Evolutionary conservation across 2,113 vertebrate species (phyloP).

Genomic region (Oostethus manadensis): DNA sequence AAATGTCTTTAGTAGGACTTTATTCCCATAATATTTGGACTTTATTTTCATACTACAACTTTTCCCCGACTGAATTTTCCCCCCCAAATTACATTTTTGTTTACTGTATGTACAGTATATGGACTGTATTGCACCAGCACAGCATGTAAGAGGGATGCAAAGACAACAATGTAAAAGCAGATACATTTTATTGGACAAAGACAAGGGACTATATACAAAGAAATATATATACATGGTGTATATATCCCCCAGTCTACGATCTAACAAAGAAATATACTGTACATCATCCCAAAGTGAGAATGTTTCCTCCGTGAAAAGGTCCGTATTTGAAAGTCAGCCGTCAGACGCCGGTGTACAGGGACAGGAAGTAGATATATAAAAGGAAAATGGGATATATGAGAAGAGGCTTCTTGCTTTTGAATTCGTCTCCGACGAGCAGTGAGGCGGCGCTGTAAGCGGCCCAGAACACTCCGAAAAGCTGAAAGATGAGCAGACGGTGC

Average conservation of each 20-base stretch:
- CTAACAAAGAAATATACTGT: slow-evolving; percentile 26
- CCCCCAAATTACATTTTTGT: no score
- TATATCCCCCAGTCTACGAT: slow-evolving; percentile 35
- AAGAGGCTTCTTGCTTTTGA: slow-evolving; percentile 99
- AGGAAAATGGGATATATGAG: slow-evolving; percentile 99
- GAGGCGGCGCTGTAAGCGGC: slow-evolving; percentile 98
- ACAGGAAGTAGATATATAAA: slow-evolving; percentile 99
- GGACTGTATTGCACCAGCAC: slow-evolving; percentile 14
- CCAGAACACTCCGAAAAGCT: slow-evolving; percentile 98
- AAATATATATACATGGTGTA: slow-evolving; percentile 19
- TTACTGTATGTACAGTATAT: no score
- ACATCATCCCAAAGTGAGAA: slow-evolving; percentile 25
- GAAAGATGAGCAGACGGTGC: slow-evolving; percentile 29
- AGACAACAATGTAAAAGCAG: slow-evolving; percentile 53
- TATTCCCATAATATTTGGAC: no score
- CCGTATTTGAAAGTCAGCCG: slow-evolving; percentile 35
- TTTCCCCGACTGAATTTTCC: no score
- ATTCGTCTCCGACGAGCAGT: slow-evolving; percentile 95
- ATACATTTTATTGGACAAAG: slow-evolving; percentile 73
- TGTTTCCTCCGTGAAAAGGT: slow-evolving; percentile 37
- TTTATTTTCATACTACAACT: no score
- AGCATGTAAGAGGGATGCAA: slow-evolving; percentile 16
- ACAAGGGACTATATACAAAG: slow-evolving; percentile 77
- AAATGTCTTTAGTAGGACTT: no score
- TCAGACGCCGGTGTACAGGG: slow-evolving; percentile 98